A percentile compares a stretch with the other conserved stretches of the same genome.
Evolutionary conservation across 92 coral and sea anemone genomes (phyloP).

Genomic region (Palythoa grandiflora): DNA sequence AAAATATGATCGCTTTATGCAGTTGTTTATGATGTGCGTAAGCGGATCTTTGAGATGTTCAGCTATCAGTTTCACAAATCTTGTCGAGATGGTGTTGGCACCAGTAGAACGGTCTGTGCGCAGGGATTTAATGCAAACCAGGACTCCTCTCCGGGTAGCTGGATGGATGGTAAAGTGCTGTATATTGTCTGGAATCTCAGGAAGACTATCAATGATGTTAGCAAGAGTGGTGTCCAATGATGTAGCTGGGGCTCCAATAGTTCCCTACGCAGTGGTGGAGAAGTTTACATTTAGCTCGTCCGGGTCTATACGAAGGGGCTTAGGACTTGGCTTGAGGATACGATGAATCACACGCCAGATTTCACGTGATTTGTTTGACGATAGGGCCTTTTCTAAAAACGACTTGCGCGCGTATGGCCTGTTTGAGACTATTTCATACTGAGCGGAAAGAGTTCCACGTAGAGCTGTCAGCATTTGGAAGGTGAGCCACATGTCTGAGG

Average conservation of each 20-base stretch:
- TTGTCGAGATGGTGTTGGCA: constrained; percentile 47
- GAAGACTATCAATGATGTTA: constrained; percentile 10
- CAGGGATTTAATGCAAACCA: background rate
- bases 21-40: constrained; percentile 51
- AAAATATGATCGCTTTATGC: constrained; percentile 28
- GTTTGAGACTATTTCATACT: constrained; percentile 61
- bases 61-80: constrained; percentile 48
- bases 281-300: constrained; percentile 57
- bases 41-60: constrained; percentile 52
- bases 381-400: constrained; percentile 62
- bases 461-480: constrained; percentile 26
- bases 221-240: background rate
- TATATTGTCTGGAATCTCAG: constrained; percentile 13
- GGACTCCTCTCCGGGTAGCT: constrained; percentile 10
- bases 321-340: constrained; percentile 58
- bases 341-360: constrained; percentile 64
- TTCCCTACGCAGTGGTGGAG: constrained; percentile 64
- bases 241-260: constrained; percentile 35
- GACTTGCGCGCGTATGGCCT: constrained; percentile 42
- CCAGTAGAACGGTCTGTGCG: constrained; percentile 59
- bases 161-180: constrained; percentile 16
- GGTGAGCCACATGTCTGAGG: constrained; percentile 56
- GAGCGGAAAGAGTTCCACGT: background rate
- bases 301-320: constrained; percentile 57
- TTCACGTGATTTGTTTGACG: constrained; percentile 60